Evolutionary conservation across 2,888 invertebrate genomes (phyloP), one percentile per base, ranked within the genome.

Genomic region (Parthenolecanium corni): DNA sequence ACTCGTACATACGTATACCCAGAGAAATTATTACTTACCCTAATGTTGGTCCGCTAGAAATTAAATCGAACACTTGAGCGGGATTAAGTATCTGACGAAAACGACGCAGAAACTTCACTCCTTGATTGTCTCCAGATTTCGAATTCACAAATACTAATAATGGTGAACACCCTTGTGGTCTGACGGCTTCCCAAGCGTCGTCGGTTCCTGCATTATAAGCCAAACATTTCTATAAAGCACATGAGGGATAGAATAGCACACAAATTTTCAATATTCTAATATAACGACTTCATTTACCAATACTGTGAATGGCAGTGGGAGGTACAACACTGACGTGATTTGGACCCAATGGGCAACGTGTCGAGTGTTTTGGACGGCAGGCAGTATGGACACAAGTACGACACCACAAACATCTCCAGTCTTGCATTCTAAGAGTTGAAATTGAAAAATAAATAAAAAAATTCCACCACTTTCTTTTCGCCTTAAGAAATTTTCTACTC

Each of bases 331-430:
- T 94, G 16, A 95, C 84, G 65, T 89, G 83, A 67, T 89, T 85
- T 49, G 87, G 85, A 24, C 95, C 95, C 67, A 96, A 79, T 40
- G 87, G 85, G 75, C 96, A 97, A 66, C 82, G 79, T 31, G 84
- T 80, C 20, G 83, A 78, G 76, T 88, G 82, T 68, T 80, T 79
- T 2, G 91, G 89, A 70, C 88, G 82, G 76, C 95, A 95, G 58
- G 85, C 84, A n/a, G 89, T 87, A 76, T 95, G 95, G 51, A 93
- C 90, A 70, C 88, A 89, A 24, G 84, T 82, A 65, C 91, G 83
- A 73, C 96, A 97, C 96, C 96, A 96, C 68, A 96, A 80, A 76
- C 96, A 97, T 68, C 94, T 80, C 87, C 90, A 95, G 77, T 96
- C 96, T 80, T 95, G 94, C 68, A 92, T 76, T 71, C 90, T 86